A percentile compares a stretch with the other conserved stretches of the same genome.
These are phyloP conservation scores for Serranochromis macrocephalus DNA, from an alignment of 2,113 vertebrate species.

Conservation along the genomic window DNA sequence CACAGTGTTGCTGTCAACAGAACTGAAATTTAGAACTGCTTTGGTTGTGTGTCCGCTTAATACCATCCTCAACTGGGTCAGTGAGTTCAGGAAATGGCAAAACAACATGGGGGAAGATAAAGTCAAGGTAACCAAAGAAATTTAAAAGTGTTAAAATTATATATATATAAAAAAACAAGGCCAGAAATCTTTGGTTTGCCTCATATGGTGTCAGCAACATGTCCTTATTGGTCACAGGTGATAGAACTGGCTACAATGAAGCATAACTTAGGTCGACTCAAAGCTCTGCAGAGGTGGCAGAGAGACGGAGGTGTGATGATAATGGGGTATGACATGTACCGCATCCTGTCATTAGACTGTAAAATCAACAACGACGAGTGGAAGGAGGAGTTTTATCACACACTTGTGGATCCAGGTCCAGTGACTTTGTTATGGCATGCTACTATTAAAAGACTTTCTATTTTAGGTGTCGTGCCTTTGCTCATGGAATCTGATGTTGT, in stretches of 20 bases:
- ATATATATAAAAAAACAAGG: neutral
- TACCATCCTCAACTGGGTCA: conserved; percentile 93
- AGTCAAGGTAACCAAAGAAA: conserved; percentile 74
- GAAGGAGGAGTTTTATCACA: conserved; percentile 76
- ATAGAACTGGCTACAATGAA: conserved; percentile 84
- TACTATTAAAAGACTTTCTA: neutral
- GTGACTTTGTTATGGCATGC: neutral
- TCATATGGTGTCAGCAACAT: neutral
- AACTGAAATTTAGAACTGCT: conserved; percentile 81
- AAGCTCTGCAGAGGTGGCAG: conserved; percentile 83
- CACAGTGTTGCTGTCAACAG: conserved; percentile 80
- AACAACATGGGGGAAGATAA: conserved; percentile 76
- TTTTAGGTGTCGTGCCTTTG: neutral
- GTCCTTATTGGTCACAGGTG: conserved; percentile 68
- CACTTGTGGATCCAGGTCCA: conserved; percentile 88
- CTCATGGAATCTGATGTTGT: neutral
- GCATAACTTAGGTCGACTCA: conserved; percentile 69
- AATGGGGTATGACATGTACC: conserved; percentile 91
- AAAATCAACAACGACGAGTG: conserved; percentile 73
- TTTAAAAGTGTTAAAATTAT: neutral
- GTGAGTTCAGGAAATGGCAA: conserved; percentile 96
- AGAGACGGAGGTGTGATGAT: conserved; percentile 88
- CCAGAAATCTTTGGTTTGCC: neutral
- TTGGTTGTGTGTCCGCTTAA: conserved; percentile 94
- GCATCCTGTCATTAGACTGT: conserved; percentile 77